Evolutionary conservation across 1,140 invertebrate species (phyloP).

Genomic region (Dinoponera quadriceps): DNA sequence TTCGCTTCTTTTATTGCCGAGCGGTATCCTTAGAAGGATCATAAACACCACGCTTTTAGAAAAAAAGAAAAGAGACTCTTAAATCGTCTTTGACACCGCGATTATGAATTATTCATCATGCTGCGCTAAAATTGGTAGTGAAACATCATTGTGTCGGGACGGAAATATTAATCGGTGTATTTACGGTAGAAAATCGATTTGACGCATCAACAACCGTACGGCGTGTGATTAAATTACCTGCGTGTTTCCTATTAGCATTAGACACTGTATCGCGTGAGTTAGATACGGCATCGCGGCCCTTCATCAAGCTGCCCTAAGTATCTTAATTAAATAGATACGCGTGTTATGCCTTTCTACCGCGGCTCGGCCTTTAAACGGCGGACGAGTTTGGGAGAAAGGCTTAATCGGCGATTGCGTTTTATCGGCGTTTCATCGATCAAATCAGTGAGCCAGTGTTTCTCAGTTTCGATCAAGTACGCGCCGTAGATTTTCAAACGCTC

Average conservation of each 20-base stretch:
- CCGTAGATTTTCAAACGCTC: not conserved
- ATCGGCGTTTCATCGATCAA: slow-evolving; percentile 32
- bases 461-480: not conserved
- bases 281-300: slow-evolving; percentile 6
- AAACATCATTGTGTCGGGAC: not conserved
- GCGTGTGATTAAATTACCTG: slow-evolving; percentile 31
- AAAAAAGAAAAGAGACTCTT: slow-evolving; percentile 73
- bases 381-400: slow-evolving; percentile 33
- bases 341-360: slow-evolving; percentile 22
- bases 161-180: not conserved
- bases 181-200: slow-evolving; percentile 2
- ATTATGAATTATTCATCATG: slow-evolving; percentile 27
- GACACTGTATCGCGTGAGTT: slow-evolving; percentile 25
- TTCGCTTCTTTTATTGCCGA: slow-evolving; percentile 25
- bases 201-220: not conserved
- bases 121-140: not conserved
- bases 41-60: slow-evolving; percentile 77
- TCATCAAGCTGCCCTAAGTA: slow-evolving; percentile 46
- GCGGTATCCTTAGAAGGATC: slow-evolving; percentile 56
- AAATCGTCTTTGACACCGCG: slow-evolving; percentile 62
- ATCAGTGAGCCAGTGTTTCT: slow-evolving; percentile 26
- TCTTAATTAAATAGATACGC: slow-evolving; percentile 62
- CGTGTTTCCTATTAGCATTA: slow-evolving; percentile 20
- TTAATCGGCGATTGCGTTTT: slow-evolving; percentile 55
- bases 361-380: slow-evolving; percentile 2